Evolutionary conservation across 2,113 vertebrate genomes (phyloP), one percentile per base, ranked within the genome.

Genomic region (Aegithalos caudatus): DNA sequence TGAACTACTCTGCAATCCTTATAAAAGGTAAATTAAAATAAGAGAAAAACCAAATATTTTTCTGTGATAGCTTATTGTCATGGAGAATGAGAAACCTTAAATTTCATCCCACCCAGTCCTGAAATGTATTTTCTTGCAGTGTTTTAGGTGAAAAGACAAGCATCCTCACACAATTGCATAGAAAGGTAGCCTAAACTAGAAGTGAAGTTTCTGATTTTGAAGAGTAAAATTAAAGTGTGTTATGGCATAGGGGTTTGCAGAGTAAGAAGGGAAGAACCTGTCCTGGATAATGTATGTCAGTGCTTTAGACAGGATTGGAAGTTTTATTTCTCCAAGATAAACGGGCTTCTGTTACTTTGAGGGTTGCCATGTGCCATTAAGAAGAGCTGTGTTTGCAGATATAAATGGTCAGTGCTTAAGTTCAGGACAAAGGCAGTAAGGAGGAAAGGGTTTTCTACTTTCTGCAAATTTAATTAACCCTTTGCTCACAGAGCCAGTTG

Each of bases 1-100:
- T 25, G 97, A 98, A 27, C 91, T 97, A 40, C 97, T 99, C 37
- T 3, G 27, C 17, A 96, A 95, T 72, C 97, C 97, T 58, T 96
- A 95, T 58, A 97, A 62, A 69, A 98, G 98, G 99, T 99, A 97
- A 97, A 87, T 44, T 27, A 29, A 45, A 69, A 33, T 24, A 40
- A 47, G 12, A 14, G 17, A 4, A 10, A 42, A 85, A 23, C n/a
- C n/a, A 50, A 83, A 22, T 9, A 79, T 61, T 94, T 57, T 80
- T 15, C 62, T 67, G 2, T 53, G 22, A 40, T n/a, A 90, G 27
- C 14, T 33, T 77, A 15, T 29, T 82, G 50, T 76, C 79, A 24
- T 19, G 45, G 24, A 83, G 61, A 69, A 80, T 37, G 29, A 84
- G 35, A 37, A 60, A 37, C 12, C 28, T 76, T 85, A 66, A 45